Conservation (phyloP, 2,113 vertebrate species). For the Takifugu flavidus region DNA sequence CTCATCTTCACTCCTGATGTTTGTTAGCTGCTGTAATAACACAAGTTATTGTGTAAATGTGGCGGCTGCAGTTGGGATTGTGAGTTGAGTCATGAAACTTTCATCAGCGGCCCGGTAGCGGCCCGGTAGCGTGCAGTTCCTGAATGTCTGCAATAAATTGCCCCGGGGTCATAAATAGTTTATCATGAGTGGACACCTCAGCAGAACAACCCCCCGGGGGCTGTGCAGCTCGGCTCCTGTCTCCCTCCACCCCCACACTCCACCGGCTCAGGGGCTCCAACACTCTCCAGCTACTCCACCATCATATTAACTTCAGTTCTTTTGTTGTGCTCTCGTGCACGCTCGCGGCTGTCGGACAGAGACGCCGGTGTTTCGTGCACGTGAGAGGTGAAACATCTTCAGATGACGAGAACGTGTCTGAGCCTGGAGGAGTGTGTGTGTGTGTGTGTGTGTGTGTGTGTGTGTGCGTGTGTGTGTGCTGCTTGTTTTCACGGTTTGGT, state of each 20-base stretch:
- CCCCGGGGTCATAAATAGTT: slow-evolving; percentile 67
- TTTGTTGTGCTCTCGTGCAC: background rate
- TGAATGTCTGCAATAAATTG: slow-evolving; percentile 65
- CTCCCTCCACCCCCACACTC: slow-evolving; percentile 4
- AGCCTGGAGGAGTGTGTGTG: too few species aligned
- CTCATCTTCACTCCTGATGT: background rate
- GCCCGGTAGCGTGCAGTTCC: slow-evolving; percentile 56
- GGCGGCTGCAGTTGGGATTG: slow-evolving; percentile 5
- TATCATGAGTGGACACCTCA: slow-evolving; percentile 63
- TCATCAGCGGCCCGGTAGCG: slow-evolving; percentile 43
- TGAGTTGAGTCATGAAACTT: slow-evolving; percentile 65
- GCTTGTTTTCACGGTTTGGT: too few species aligned
- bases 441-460: too few species aligned
- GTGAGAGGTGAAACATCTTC: too few species aligned
- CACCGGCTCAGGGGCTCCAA: background rate
- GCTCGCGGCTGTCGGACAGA: too few species aligned
- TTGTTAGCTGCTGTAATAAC: slow-evolving; percentile 12
- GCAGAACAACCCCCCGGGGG: slow-evolving; percentile 42
- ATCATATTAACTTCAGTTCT: background rate
- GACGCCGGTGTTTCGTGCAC: too few species aligned
- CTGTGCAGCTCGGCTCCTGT: background rate
- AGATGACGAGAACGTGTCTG: too few species aligned
- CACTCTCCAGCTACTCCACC: background rate
- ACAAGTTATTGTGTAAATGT: slow-evolving; percentile 15
- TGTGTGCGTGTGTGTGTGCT: too few species aligned